Evolutionary conservation across 2,888 invertebrate species (phyloP).

Genomic region (Steromphala cineraria): DNA sequence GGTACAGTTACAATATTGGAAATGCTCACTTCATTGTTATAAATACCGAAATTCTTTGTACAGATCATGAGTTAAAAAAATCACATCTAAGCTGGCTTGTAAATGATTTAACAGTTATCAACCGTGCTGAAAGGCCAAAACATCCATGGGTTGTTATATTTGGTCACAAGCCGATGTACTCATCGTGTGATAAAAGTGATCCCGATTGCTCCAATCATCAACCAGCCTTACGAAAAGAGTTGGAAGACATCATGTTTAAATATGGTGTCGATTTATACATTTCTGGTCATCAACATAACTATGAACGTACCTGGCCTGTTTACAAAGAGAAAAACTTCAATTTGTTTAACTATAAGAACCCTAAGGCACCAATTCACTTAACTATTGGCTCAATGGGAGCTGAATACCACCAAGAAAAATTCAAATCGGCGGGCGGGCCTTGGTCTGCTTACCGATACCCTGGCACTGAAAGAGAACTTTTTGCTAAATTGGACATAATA

Average conservation of each 20-base stretch:
- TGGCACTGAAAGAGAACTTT: slow-evolving; percentile 54
- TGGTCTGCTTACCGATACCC: slow-evolving; percentile 61
- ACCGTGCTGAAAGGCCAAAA: slow-evolving; percentile 46
- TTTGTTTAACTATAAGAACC: slow-evolving; percentile 56
- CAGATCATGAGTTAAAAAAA: slow-evolving; percentile 81
- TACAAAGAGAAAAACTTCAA: slow-evolving; percentile 57
- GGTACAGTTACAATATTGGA: slow-evolving; percentile 72
- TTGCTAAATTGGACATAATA: slow-evolving; percentile 52
- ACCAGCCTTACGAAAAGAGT: slow-evolving; percentile 47
- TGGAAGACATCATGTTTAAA: slow-evolving; percentile 65
- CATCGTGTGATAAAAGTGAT: slow-evolving; percentile 67
- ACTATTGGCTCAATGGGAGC: slow-evolving; percentile 62
- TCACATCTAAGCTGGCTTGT: slow-evolving; percentile 60
- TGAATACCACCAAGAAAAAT: slow-evolving; percentile 50
- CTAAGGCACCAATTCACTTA: slow-evolving; percentile 63
- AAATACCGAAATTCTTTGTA: slow-evolving; percentile 61
- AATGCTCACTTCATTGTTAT: slow-evolving; percentile 67
- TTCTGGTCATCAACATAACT: slow-evolving; percentile 66
- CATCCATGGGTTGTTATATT: slow-evolving; percentile 73
- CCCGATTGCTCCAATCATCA: slow-evolving; percentile 54
- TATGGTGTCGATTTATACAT: slow-evolving; percentile 67
- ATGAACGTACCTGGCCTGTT: slow-evolving; percentile 69
- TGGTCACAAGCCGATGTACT: slow-evolving; percentile 74
- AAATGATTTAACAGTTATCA: slow-evolving; percentile 62
- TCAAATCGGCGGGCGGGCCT: slow-evolving; percentile 41